Evolutionary conservation across 2,888 invertebrate genomes (phyloP).

Genomic region (Anaspis maculata): DNA sequence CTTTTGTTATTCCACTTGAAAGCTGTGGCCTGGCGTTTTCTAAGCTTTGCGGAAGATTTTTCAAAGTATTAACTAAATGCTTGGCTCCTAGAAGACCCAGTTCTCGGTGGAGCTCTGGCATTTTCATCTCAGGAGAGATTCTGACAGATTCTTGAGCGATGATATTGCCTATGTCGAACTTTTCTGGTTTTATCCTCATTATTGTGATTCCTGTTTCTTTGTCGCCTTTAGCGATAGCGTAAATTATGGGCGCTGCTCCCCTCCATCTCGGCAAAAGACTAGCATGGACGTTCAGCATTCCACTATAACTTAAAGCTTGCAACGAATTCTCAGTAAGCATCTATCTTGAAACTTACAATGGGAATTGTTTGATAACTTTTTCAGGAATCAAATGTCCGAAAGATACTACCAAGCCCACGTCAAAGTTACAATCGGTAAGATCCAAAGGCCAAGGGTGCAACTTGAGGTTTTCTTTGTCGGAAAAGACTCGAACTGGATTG

Average conservation of each 20-base stretch:
- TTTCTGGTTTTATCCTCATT: conserved; percentile 75
- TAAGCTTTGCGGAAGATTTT: conserved; percentile 52
- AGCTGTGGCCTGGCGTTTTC: conserved; percentile 53
- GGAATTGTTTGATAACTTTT: conserved; percentile 65
- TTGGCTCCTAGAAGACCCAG: conserved; percentile 62
- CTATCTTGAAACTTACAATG: conserved; percentile 54
- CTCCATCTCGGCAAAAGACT: conserved; percentile 88
- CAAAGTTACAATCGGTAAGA: conserved; percentile 49
- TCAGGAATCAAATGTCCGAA: conserved; percentile 87
- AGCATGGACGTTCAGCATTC: conserved; percentile 90
- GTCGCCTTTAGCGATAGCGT: conserved; percentile 80
- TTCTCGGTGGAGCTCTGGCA: conserved; percentile 56
- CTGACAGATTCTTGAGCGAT: conserved; percentile 49
- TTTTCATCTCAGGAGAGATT: conserved; percentile 50
- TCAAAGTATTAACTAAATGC: conserved; percentile 55
- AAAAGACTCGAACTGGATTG: conserved; percentile 62
- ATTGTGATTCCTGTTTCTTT: conserved; percentile 72
- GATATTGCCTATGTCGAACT: conserved; percentile 74
- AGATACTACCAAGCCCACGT: conserved; percentile 85
- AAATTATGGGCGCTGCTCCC: conserved; percentile 85
- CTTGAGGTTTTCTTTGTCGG: conserved; percentile 50
- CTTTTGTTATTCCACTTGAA: conserved; percentile 56
- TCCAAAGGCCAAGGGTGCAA: conserved; percentile 42
- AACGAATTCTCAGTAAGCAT: conserved; percentile 5
- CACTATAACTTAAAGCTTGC: conserved; percentile 49